phyloP scores from a whole-genome alignment of 2,888 invertebrate species.

The Norana najaformis region DNA sequence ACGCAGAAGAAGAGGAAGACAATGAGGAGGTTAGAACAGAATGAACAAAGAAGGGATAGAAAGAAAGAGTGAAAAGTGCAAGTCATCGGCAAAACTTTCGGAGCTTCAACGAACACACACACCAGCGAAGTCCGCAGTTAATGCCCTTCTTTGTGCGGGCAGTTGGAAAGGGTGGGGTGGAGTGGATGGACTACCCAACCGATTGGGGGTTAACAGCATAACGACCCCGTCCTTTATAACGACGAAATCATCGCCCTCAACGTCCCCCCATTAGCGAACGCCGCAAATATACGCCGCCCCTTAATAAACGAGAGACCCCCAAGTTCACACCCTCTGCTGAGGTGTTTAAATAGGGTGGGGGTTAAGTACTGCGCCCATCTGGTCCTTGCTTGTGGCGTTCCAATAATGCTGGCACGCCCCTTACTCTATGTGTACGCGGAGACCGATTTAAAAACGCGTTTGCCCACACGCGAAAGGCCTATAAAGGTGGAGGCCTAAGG shows the following conservation, averaged over 20 bases:
- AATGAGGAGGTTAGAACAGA: too few species aligned
- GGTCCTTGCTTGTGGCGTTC: background rate
- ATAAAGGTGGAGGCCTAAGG: too few species aligned
- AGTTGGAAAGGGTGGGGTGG: too few species aligned
- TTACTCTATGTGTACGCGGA: too few species aligned
- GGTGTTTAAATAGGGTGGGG: background rate
- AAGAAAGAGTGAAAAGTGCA: too few species aligned
- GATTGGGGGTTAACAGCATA: background rate
- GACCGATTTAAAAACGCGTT: background rate
- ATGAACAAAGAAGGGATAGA: too few species aligned
- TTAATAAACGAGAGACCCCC: conserved; percentile 1
- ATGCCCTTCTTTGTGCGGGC: too few species aligned
- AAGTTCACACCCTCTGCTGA: background rate
- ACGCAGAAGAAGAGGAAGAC: too few species aligned
- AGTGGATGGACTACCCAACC: background rate
- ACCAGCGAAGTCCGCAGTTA: too few species aligned
- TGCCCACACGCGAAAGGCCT: background rate
- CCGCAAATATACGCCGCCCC: background rate
- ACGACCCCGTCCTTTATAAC: background rate
- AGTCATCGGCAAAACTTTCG: too few species aligned
- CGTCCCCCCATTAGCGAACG: background rate
- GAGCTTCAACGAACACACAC: too few species aligned
- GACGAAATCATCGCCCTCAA: background rate
- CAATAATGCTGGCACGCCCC: background rate
- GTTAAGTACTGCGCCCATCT: background rate